phyloP scores from a whole-genome alignment of 2,888 invertebrate species.

The Tetragnatha montana region DNA sequence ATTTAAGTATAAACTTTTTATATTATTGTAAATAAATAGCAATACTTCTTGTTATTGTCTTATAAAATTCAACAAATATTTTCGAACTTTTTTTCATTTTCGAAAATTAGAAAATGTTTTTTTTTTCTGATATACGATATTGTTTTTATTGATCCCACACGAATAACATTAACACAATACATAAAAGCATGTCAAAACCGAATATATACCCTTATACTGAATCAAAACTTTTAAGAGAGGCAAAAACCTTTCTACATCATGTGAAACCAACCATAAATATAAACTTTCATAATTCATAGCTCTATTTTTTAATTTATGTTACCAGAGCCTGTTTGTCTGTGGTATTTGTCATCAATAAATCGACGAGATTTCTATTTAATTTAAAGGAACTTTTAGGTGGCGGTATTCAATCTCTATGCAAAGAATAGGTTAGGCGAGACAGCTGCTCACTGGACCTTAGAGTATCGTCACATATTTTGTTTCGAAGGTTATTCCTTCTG shows the following conservation, averaged over 20 bases:
- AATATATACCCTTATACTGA: too few relatives aligned
- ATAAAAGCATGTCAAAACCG: too few relatives aligned
- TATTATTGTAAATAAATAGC: too few relatives aligned
- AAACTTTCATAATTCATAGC: conserved; percentile 7
- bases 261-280: not conserved
- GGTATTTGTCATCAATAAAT: conserved; percentile 22
- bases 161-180: too few relatives aligned
- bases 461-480: not conserved
- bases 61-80: too few relatives aligned
- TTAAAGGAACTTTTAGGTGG: conserved; percentile 3
- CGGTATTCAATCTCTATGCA: not conserved
- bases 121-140: too few relatives aligned
- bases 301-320: conserved; percentile 11
- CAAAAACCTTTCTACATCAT: not conserved
- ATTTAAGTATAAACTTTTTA: too few relatives aligned
- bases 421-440: conserved; percentile 4
- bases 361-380: conserved; percentile 6
- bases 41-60: too few relatives aligned
- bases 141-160: too few relatives aligned
- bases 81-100: too few relatives aligned
- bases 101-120: too few relatives aligned
- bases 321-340: not conserved
- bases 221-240: too few relatives aligned
- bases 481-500: not conserved
- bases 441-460: conserved; percentile 18